Evolutionary conservation across 2,113 vertebrate species (phyloP).

Genomic region (Cavia porcellus): DNA sequence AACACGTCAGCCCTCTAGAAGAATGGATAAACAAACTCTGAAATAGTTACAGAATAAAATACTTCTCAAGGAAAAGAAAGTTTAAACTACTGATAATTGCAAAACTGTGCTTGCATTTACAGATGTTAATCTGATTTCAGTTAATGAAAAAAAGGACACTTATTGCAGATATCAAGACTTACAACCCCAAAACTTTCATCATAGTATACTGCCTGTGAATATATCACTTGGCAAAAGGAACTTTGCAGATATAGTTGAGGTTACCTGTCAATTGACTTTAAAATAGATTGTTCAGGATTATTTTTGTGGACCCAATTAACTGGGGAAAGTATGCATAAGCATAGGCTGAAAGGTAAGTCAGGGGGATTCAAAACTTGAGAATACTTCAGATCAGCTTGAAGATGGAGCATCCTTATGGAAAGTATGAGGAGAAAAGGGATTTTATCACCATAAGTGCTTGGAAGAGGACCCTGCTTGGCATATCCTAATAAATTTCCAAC

Average conservation of each 20-base stretch:
- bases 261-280: background rate
- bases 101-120: slow-evolving; percentile 23
- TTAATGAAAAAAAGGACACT: background rate
- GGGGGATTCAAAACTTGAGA: background rate
- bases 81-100: slow-evolving; percentile 1
- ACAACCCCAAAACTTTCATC: background rate
- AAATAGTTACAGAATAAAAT: background rate
- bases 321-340: background rate
- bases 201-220: background rate
- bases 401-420: background rate
- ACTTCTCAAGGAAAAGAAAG: background rate
- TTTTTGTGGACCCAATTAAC: background rate
- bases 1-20: slow-evolving; percentile 6
- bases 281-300: background rate
- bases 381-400: background rate
- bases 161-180: background rate
- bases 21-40: background rate
- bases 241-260: background rate
- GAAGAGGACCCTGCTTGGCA: background rate
- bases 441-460: background rate
- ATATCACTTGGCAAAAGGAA: background rate
- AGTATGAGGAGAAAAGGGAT: background rate
- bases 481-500: background rate
- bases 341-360: background rate
- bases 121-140: background rate